phyloP scores from a whole-genome alignment of 2,888 invertebrate species.

The Agrochola circellaris region DNA sequence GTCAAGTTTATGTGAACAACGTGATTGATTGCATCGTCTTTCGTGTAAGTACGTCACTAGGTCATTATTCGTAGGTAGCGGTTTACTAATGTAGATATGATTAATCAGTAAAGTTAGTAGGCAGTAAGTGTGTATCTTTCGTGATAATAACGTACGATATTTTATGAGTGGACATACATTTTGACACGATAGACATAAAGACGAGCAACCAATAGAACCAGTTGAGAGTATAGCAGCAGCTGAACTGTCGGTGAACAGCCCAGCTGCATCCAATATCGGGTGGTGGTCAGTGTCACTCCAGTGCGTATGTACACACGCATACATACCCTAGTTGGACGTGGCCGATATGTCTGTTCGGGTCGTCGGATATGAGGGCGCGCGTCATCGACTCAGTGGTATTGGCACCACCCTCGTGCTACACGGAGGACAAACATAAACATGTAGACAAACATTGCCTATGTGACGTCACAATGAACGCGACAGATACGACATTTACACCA shows the following conservation, averaged over 20 bases:
- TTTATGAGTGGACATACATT: conserved; percentile 45
- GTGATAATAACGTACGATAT: conserved; percentile 39
- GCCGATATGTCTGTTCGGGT: conserved; percentile 97
- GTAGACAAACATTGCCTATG: conserved; percentile 85
- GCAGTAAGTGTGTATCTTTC: conserved; percentile 46
- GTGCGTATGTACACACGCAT: conserved; percentile 89
- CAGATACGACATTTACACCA: conserved; percentile 70
- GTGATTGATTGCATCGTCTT: conserved; percentile 81
- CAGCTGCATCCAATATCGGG: conserved; percentile 57
- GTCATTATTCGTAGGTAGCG: conserved; percentile 57
- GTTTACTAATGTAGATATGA: conserved; percentile 51
- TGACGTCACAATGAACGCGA: conserved; percentile 78
- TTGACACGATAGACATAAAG: conserved; percentile 63
- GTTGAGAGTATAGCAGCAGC: conserved; percentile 57
- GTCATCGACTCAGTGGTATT: conserved; percentile 98
- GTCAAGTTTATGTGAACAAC: conserved; percentile 81
- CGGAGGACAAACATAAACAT: conserved; percentile 92
- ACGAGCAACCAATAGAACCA: conserved; percentile 69
- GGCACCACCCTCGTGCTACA: conserved; percentile 97
- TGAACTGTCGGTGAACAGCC: conserved; percentile 64
- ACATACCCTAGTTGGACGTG: conserved; percentile 99
- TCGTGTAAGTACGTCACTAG: conserved; percentile 65
- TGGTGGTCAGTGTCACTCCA: conserved; percentile 78
- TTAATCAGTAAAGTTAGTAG: conserved; percentile 54
- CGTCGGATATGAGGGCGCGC: conserved; percentile 98